A percentile compares a stretch with the other conserved stretches of the same genome.
Conservation (phyloP, 1,140 invertebrate species). For the Micrasema longulum region DNA sequence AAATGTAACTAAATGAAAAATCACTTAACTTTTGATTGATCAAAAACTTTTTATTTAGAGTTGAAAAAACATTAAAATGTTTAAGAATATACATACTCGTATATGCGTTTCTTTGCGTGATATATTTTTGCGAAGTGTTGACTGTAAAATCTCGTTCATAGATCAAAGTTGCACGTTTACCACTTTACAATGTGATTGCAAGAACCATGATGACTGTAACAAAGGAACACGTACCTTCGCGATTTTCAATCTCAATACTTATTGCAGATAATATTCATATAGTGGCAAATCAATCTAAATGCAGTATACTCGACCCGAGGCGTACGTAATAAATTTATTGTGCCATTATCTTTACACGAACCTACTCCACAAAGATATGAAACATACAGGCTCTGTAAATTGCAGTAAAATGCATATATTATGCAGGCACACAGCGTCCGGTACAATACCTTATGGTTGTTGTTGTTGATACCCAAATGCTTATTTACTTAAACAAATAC, state of each 20-base stretch:
- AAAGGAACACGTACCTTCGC: not conserved
- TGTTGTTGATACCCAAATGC: constrained; percentile 1
- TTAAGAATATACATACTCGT: too few species aligned
- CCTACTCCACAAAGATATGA: not conserved
- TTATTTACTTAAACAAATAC: too few species aligned
- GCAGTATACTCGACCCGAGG: constrained; percentile 7
- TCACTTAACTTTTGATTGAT: too few species aligned
- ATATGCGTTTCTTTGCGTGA: not conserved
- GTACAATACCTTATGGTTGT: not conserved
- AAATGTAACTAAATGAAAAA: too few species aligned
- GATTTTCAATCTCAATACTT: constrained; percentile 22
- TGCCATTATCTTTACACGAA: constrained; percentile 11
- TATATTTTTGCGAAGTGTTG: not conserved
- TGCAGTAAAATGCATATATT: constrained; percentile 2
- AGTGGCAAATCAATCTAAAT: constrained; percentile 29
- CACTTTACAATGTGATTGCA: not conserved
- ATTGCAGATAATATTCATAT: constrained; percentile 10
- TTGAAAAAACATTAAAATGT: too few species aligned
- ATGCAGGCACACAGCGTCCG: not conserved
- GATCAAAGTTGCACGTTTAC: not conserved
- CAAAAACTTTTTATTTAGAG: too few species aligned
- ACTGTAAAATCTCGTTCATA: not conserved
- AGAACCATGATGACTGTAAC: not conserved
- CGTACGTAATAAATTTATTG: constrained; percentile 30
- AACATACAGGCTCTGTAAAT: not conserved